These are phyloP conservation scores for Lepus europaeus DNA, from an alignment of 2,113 vertebrate genomes.

Conservation along the genomic window DNA sequence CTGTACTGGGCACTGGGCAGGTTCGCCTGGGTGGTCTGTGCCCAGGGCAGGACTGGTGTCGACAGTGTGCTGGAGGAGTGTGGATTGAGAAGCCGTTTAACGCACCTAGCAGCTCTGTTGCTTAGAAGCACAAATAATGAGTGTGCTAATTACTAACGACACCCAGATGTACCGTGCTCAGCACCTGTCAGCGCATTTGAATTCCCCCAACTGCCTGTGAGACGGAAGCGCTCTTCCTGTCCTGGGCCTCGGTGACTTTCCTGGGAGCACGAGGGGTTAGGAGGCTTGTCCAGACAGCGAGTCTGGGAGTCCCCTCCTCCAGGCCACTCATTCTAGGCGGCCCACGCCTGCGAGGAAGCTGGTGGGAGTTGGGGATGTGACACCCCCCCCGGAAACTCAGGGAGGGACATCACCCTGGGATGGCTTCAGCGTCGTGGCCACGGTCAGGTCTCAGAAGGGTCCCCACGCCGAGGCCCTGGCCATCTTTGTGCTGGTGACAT, in stretches of 20 bases:
- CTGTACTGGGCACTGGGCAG: rapidly evolving
- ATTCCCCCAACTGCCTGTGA: constrained; percentile 29
- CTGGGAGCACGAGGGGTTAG: neutral
- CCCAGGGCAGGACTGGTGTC: constrained; percentile 30
- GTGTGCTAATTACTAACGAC: constrained; percentile 43
- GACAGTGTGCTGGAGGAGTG: constrained; percentile 10
- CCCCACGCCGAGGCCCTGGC: neutral
- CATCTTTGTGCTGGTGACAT: neutral
- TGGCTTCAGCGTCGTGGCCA: neutral
- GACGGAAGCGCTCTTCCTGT: constrained; percentile 2
- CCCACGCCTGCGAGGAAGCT: neutral
- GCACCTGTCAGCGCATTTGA: neutral
- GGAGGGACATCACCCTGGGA: neutral
- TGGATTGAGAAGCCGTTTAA: neutral
- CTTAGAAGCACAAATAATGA: constrained; percentile 70
- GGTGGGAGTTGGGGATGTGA: neutral
- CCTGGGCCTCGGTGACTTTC: neutral
- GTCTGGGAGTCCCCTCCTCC: neutral
- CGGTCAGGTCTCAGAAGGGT: neutral
- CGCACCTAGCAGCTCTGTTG: constrained; percentile 30
- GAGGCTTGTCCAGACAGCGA: neutral
- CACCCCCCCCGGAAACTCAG: neutral
- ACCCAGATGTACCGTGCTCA: constrained; percentile 20
- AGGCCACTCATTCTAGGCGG: neutral
- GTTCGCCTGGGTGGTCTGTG: neutral